Evolutionary conservation across 2,888 invertebrate genomes (phyloP).

Genomic region (Acleris holmiana): DNA sequence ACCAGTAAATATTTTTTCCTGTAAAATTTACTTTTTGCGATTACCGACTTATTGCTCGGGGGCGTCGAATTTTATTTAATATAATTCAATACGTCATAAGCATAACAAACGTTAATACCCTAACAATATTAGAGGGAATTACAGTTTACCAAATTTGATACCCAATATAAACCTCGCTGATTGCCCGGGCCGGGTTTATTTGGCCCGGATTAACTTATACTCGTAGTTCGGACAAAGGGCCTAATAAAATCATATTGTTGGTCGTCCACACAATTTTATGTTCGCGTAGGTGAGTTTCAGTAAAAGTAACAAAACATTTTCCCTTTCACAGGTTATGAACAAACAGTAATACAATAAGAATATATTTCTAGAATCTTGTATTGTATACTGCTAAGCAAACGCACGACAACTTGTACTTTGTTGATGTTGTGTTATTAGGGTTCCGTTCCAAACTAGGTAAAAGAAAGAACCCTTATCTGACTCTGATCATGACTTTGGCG

Average conservation of each 20-base stretch:
- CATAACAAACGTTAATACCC: not conserved
- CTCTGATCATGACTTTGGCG: too few species aligned
- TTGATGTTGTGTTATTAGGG: too few species aligned
- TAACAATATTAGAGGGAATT: conserved; percentile 25
- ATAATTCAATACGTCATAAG: not conserved
- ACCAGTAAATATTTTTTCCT: too few species aligned
- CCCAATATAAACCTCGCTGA: conserved; percentile 30
- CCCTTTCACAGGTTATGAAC: not conserved
- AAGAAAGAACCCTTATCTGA: too few species aligned
- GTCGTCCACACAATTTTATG: conserved; percentile 32
- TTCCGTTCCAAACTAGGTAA: too few species aligned
- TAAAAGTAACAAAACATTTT: conserved; percentile 25
- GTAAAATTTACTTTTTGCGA: too few species aligned
- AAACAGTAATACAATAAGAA: not conserved
- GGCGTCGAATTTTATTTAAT: too few species aligned
- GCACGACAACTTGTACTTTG: too few species aligned
- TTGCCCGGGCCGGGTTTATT: conserved; percentile 29
- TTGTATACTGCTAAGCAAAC: too few species aligned
- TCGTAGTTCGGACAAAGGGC: conserved; percentile 30
- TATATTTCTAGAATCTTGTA: too few species aligned
- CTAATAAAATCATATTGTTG: conserved; percentile 37
- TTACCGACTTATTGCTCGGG: too few species aligned
- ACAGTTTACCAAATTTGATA: conserved; percentile 29
- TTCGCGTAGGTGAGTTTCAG: conserved; percentile 28
- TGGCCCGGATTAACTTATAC: conserved; percentile 30